Evolutionary conservation across 2,797 vertebrate species (phyloP), one percentile per base, ranked within the genome.

Genomic region (Allobates femoralis): DNA sequence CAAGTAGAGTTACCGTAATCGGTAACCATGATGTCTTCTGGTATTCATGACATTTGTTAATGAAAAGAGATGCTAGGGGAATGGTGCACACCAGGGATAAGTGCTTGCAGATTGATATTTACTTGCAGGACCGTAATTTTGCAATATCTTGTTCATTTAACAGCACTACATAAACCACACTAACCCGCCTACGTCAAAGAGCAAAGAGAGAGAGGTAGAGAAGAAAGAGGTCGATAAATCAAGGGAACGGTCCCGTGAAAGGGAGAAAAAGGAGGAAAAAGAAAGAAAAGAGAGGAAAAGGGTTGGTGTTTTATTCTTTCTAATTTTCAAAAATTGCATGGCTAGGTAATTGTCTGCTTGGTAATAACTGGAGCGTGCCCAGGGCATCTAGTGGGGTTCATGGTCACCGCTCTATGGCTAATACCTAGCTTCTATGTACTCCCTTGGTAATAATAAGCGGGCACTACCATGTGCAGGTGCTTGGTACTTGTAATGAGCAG

Each of bases 171-270:
- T 95, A 95, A 98, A 94, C 95, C 97, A 97, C 94, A 98, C 96
- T 95, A 95, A 96, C 95, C 94, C 96, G 92, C 88, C 95, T 94
- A 94, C 95, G 93, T 97, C 97, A 95, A 99, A 97, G 96, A 98
- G 97, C 96, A 97, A 98, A 94, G 97, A 99, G 95, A 96, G 94
- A 96, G 97, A 99, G 95, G 92, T 93, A 94, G 97, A 99, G 92
- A 99, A 98, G 97, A 99, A 97, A 96, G 97, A 99, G 64, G 93
- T 95, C 93, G 97, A 98, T 93, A 96, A 95, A 93, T 94, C 95
- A 89, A 96, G 96, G 90, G 96, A 96, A 91, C 96, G 97, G 92
- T 95, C 96, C 93, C 96, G 97, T 96, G 97, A 99, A 92, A 96
- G 96, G 94, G 96, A 96, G 94, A 99, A 97, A 96, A 98, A 98